Base-by-base conservation (phyloP, 2,888 invertebrate genomes). In the Sinopyrophorus schimmeli region DNA sequence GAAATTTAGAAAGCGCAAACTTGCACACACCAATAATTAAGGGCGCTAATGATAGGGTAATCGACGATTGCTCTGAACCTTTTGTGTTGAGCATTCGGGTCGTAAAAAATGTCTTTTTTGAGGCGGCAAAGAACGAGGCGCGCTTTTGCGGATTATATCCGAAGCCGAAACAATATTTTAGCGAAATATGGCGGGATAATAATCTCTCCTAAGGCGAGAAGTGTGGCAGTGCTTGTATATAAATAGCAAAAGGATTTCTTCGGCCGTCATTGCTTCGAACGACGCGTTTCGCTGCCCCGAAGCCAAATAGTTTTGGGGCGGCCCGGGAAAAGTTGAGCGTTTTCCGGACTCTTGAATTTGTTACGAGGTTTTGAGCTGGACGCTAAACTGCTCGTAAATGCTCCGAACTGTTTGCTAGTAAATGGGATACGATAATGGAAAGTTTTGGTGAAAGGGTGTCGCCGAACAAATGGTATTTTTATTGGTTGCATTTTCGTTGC, bases 341-440 rank as follows among this genome's bases (percentile, higher is more conserved):
- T 42, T 42, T 17, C 34, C 7, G 26, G 42, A 26, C 32, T 11
- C 12, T 17, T 11, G 34, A 42, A 42, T 42, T 34, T 26, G 42
- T 32, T 43, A 18, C 20, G 43, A 43, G 20, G 27, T 34, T 34
- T 43, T 20, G 24, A 32, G 26, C 41, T 32, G 31, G 31, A 41
- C 26, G 40, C 31, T 40, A 42, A 43, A 35, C 21, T 24, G 20
- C 3, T 43, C 35, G 43, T 43, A 43, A 43, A 35, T 12, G 43
- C 11, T 35, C 21, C 21, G 27, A 11, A 16, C 21, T 26, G 31
- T 34, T 27, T 9, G 27, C 9, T 5, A 26, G 9, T 16, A 42
- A 41, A 24, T 10, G 24, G 26, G 18, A 42, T 12, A 17, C 42
- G 42, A 34, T 42, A 43, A 43, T 43, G 31, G 43, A 43, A 43